Evolutionary conservation across 64 coral and sea anemone species (phyloP).

Genomic region (Anthopleura sola): DNA sequence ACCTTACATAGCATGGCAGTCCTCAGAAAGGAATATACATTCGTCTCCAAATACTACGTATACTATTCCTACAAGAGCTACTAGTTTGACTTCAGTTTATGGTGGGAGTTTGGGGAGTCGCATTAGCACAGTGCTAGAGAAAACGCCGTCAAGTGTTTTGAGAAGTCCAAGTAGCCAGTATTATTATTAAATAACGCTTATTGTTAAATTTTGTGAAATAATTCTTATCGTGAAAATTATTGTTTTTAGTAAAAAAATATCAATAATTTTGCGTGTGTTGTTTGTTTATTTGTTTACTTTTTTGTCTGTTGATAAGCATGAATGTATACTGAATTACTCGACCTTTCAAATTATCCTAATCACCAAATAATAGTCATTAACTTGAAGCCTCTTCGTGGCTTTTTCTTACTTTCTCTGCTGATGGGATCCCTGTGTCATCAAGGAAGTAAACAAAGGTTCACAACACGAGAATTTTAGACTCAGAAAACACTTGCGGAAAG

Average conservation of each 20-base stretch:
- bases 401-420: not conserved
- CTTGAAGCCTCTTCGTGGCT: not conserved
- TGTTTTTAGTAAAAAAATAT: not conserved
- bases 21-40: not conserved
- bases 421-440: not conserved
- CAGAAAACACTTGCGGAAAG: no score
- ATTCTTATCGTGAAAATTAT: no score
- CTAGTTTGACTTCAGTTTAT: not conserved
- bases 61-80: not conserved
- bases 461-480: no score
- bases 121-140: not conserved
- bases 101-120: not conserved
- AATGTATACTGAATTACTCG: no score
- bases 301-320: not conserved
- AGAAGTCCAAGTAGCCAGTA: not conserved
- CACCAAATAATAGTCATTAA: not conserved
- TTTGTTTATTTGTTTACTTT: not conserved
- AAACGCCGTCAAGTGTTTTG: no score
- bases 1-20: conserved; percentile 3
- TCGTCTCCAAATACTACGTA: not conserved
- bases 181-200: not conserved
- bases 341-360: not conserved
- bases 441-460: not conserved
- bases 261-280: no score
- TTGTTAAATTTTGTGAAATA: no score